Conservation (phyloP, 2,797 vertebrate species). For the Tinamus major region DNA sequence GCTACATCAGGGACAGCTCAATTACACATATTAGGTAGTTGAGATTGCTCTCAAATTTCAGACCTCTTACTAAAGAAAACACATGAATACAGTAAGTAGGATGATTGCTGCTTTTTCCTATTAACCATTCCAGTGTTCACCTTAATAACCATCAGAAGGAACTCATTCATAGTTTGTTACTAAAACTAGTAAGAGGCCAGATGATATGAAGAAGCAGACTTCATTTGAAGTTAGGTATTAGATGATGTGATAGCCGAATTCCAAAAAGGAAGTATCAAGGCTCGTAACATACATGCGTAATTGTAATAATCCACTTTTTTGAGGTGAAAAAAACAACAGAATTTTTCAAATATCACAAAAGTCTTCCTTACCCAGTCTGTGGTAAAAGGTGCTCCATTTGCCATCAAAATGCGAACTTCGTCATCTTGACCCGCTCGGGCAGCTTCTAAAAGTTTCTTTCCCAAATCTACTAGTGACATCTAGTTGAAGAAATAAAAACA, state of each 20-base stretch:
- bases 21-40: not conserved
- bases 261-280: not conserved
- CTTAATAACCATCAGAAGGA: not conserved
- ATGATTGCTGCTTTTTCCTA: not conserved
- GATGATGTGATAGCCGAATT: not conserved
- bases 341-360: not conserved
- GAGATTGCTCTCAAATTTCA: not conserved
- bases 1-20: not conserved
- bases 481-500: conserved; percentile 78
- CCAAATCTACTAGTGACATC: conserved; percentile 94
- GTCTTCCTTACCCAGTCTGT: conserved; percentile 87
- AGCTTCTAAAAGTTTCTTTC: conserved; percentile 91
- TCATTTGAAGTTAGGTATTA: not conserved
- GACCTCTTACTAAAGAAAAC: not conserved
- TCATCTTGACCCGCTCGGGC: conserved; percentile 90
- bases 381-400: conserved; percentile 90
- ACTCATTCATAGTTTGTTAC: not conserved
- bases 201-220: not conserved
- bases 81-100: not conserved
- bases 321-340: not conserved
- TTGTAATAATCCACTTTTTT: not conserved
- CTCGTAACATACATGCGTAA: not conserved
- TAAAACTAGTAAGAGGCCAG: not conserved
- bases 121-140: not conserved
- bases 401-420: conserved; percentile 90